These are phyloP conservation scores for Danionella cerebrum DNA, from an alignment of 2,113 vertebrate species.

Conservation along the genomic window DNA sequence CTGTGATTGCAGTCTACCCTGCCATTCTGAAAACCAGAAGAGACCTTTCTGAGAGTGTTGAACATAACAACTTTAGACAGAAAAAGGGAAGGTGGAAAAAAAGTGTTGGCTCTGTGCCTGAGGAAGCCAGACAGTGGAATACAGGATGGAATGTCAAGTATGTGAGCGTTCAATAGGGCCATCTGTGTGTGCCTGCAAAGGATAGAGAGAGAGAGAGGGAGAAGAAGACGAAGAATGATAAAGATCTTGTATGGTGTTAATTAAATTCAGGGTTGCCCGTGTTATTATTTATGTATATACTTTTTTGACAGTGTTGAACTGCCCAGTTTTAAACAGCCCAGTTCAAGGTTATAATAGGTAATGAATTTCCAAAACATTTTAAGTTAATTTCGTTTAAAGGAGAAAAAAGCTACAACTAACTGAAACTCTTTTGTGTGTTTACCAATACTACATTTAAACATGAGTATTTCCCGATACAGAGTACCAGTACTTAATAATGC, in stretches of 20 bases:
- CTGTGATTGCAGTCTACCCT: slow-evolving; percentile 5
- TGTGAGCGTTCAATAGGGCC: slow-evolving; percentile 56
- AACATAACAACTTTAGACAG: slow-evolving; percentile 1
- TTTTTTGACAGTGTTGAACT: no score
- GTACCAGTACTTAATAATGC: no score
- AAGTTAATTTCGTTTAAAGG: no score
- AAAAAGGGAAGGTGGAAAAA: slow-evolving; percentile 22
- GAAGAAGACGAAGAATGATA: not conserved
- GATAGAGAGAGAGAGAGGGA: slow-evolving; percentile 1
- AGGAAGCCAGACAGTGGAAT: slow-evolving; percentile 63
- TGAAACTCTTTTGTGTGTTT: no score
- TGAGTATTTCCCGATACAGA: no score
- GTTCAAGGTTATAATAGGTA: no score
- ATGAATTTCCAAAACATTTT: no score
- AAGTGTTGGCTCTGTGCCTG: slow-evolving; percentile 53
- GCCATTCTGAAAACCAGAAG: not conserved
- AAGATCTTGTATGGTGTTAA: not conserved
- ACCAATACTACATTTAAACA: no score
- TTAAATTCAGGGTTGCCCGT: no score
- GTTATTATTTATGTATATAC: no score
- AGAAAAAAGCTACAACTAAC: no score
- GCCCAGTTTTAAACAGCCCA: no score
- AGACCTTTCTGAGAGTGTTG: slow-evolving; percentile 38
- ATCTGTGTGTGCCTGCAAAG: slow-evolving; percentile 35
- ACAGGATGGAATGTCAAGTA: slow-evolving; percentile 66